Conservation (phyloP, 2,797 vertebrate genomes). For the Gymnodraco acuticeps region DNA sequence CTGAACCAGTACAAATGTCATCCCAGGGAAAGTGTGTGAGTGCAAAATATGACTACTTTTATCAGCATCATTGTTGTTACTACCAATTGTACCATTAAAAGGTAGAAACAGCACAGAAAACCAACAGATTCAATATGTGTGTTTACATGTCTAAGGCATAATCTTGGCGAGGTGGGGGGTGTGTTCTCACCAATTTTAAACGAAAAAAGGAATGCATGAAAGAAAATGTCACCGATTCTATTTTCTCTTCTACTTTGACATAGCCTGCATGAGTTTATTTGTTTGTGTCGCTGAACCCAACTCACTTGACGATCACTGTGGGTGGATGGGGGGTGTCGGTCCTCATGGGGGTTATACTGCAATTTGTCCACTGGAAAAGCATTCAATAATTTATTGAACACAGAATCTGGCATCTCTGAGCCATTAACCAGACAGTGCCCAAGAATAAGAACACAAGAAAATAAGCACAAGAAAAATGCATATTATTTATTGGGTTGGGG, state of each 20-base stretch:
- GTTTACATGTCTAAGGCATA: not conserved
- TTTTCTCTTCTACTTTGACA: constrained; percentile 16
- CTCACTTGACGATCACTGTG: not conserved
- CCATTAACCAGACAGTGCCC: too few relatives aligned
- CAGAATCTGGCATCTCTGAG: not conserved
- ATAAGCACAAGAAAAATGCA: too few relatives aligned
- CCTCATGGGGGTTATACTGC: not conserved
- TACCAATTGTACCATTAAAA: constrained; percentile 8
- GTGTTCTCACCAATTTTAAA: constrained; percentile 2
- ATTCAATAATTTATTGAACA: not conserved
- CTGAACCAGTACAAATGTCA: not conserved
- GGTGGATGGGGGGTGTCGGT: not conserved
- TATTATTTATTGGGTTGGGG: too few relatives aligned
- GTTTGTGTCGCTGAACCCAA: constrained; percentile 13
- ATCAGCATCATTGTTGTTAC: not conserved
- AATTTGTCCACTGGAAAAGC: not conserved
- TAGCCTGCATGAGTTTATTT: constrained; percentile 15
- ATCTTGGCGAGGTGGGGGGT: not conserved
- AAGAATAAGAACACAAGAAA: too few relatives aligned
- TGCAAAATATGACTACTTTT: constrained; percentile 1
- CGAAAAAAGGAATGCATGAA: constrained; percentile 5
- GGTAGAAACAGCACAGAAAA: not conserved
- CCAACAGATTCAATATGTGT: not conserved
- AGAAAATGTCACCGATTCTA: constrained; percentile 11
- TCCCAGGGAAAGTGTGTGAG: not conserved